These are phyloP conservation scores for Clangula hyemalis DNA, from an alignment of 2,797 vertebrate species.

Conservation along the genomic window DNA sequence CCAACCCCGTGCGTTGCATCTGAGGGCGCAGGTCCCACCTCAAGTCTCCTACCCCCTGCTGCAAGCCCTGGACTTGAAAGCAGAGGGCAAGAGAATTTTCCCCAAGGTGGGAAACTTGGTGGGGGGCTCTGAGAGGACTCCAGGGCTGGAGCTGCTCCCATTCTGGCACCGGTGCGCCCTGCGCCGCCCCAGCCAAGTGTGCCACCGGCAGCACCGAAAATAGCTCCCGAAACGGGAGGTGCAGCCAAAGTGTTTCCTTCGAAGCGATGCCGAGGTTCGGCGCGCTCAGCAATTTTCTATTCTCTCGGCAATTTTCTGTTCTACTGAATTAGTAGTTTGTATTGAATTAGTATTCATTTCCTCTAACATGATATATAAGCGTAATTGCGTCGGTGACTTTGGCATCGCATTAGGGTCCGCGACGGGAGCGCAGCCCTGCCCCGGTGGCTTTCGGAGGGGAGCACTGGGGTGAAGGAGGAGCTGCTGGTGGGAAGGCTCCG, in stretches of 20 bases:
- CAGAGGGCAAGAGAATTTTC: not conserved
- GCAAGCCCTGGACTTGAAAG: accelerated
- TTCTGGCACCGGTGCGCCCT: not conserved
- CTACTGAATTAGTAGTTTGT: conserved; percentile 78
- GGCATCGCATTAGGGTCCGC: conserved; percentile 76
- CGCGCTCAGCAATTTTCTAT: conserved; percentile 67
- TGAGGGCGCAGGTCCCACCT: not conserved
- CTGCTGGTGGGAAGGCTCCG: not conserved
- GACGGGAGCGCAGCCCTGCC: conserved; percentile 24
- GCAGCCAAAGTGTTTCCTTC: not conserved
- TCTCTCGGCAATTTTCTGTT: conserved; percentile 78
- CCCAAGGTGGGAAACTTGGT: not conserved
- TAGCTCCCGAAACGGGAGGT: not conserved
- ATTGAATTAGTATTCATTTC: conserved; percentile 83
- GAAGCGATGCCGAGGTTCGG: conserved; percentile 17
- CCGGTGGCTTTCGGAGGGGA: conserved; percentile 16
- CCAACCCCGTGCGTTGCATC: accelerated
- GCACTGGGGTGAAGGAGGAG: accelerated
- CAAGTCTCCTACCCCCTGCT: not conserved
- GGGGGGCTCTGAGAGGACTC: too few species aligned
- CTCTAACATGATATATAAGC: conserved; percentile 81
- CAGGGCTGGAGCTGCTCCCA: not conserved
- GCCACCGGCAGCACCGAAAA: not conserved
- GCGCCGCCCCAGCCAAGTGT: accelerated
- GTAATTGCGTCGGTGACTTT: conserved; percentile 80